Evolutionary conservation across 2,888 invertebrate genomes (phyloP), one percentile per base, ranked within the genome.

Genomic region (Troides oblongomaculatus): DNA sequence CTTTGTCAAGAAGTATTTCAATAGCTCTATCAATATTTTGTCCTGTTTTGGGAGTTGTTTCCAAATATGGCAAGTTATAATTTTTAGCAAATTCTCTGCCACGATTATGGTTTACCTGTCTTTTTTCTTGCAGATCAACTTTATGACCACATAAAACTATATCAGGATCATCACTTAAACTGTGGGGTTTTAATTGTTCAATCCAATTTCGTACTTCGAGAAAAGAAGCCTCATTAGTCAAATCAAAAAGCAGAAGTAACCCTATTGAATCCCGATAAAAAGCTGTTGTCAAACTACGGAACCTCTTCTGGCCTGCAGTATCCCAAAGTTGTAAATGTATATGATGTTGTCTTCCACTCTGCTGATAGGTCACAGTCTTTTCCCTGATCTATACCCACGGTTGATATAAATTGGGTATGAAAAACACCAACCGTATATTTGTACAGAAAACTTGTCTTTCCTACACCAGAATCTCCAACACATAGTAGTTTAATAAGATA

Each of bases 301-400:
- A 98, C 87, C 98, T 97, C 90, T 99, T 99, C 89, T 99, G 99
- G 0, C 99, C 99, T 62, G 99, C 99, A 53, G 99, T 99, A 84
- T 99, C 99, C 98, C 98, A 98, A 56, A 99, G 93, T 84, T 99
- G 99, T 73, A 99, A 89, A 83, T 98, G 97, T 71, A 99, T 95
- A 72, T 98, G 94, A 83, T 98, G 97, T 78, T 96, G 97, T 72
- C 97, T 94, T 10, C 96, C 97, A 84, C 95, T 95, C 68, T 95
- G 94, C 79, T 95, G 95, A 86, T 98, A 97, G 68, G 97, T 94
- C 98, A 99, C 94, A 87, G 97, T 94, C 90, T 99, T 99, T 90
- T 99, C 99, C 84, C 98, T 95, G 87, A 99, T 99, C 99, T 80
- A 99, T 99, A 70, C 99, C 99, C 71, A 99, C 99, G 18, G 99